Percentiles rank a stretch among this genome's conserved stretches.
These are phyloP conservation scores for Luidia sarsii DNA, from an alignment of 53 echinoderm and acorn worm genomes.

Conservation along the genomic window DNA sequence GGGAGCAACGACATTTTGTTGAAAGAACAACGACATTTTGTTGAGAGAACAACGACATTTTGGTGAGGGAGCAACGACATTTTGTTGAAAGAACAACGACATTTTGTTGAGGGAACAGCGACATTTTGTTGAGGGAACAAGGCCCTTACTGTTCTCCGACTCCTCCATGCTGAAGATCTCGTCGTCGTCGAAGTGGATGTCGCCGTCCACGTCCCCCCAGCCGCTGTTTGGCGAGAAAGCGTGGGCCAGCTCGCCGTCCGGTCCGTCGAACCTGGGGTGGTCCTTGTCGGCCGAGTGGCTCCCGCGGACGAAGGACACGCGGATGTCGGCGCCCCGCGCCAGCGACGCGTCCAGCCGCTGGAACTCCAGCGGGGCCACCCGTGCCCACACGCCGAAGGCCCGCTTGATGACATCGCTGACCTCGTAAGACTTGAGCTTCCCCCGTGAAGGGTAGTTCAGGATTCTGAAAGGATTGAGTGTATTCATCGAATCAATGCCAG, in stretches of 20 bases:
- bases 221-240: conserved; percentile 92
- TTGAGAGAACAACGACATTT: neutral
- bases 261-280: conserved; percentile 87
- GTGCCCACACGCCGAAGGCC: conserved; percentile 82
- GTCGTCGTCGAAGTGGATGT: conserved; percentile 94
- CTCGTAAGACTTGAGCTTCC: conserved; percentile 51
- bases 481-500: too few species aligned
- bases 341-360: conserved; percentile 49
- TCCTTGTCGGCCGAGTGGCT: conserved; percentile 77
- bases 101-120: neutral
- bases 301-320: conserved; percentile 75
- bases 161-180: conserved; percentile 80
- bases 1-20: too few species aligned
- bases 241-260: conserved; percentile 89
- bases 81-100: too few species aligned
- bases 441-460: conserved; percentile 63
- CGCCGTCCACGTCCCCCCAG: conserved; percentile 90
- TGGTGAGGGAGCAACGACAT: too few species aligned
- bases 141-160: conserved; percentile 55
- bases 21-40: neutral
- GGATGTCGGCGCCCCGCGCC: conserved; percentile 63
- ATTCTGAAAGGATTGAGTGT: conserved; percentile 53
- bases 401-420: conserved; percentile 54
- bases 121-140: neutral
- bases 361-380: conserved; percentile 77